Base-by-base conservation (phyloP, 1,140 invertebrate genomes). In the Cotesia vestalis region DNA sequence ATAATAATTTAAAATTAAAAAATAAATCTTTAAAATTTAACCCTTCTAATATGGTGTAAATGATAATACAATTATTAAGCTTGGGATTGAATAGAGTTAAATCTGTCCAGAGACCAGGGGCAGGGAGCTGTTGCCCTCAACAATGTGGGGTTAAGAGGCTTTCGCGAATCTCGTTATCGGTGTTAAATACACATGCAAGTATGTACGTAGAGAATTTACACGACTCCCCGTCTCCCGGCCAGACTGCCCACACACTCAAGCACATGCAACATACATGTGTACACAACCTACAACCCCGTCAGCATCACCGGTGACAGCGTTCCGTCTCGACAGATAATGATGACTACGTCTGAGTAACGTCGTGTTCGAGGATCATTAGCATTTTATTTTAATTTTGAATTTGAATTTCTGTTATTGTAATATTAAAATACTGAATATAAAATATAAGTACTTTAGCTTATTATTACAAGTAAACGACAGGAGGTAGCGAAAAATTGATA, bases 101-200 rank as follows among this genome's bases (percentile, higher is more conserved):
- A 64, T 51, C 27, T 64, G n/a, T 4, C 11, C 62, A 9, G 20
- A 12, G 11, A 11, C 40, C 6, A 17, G 35, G 62, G 14, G 11
- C 46, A 51, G 62, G 12, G 67, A 73, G 63, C 20, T 17, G 36
- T 67, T 62, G 73, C 20, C 70, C 73, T 77, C 60, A 36, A 67
- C 64, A 71, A 72, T 72, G 76, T 75, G 73, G 78, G 74, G 78
- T 77, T 80, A 80, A 83, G 80, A 80, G 81, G 84, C 80, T 86
- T 85, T 79, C 64, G 73, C 61, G 77, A 81, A 84, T 84, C 80
- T 83, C 78, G 82, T 86, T 86, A 86, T 76, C 75, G 72, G 77
- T 78, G 80, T 67, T 53, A 34, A 67, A 67, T 67, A 67, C 27
- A 62, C 12, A 67, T 64, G 11, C 36, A 64, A n/a, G 3, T 34